phyloP scores from a whole-genome alignment of 1,140 invertebrate genomes.

The Drosophila murphyi region DNA sequence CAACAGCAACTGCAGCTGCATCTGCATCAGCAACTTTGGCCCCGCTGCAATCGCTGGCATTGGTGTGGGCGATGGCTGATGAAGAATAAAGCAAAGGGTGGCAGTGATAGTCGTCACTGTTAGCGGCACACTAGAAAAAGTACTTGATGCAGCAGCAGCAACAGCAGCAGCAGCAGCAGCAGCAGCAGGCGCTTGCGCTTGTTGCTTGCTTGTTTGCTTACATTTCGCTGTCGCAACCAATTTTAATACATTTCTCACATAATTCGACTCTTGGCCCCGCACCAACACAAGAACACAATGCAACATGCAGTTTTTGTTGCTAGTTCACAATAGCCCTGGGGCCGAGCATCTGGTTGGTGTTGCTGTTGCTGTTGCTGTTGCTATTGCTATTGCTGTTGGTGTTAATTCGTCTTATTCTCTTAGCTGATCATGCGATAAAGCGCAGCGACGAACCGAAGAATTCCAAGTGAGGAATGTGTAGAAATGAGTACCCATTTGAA shows the following conservation, averaged over 20 bases:
- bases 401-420: neutral
- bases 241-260: constrained; percentile 78
- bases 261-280: constrained; percentile 53
- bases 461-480: neutral
- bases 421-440: constrained; percentile 10
- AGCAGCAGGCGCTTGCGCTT: constrained; percentile 24
- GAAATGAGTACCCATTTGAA: neutral
- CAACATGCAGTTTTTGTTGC: neutral
- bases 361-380: neutral
- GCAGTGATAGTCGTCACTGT: neutral
- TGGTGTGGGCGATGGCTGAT: constrained; percentile 53
- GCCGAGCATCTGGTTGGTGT: constrained; percentile 9
- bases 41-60: constrained; percentile 65
- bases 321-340: constrained; percentile 11
- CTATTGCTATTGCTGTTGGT: neutral
- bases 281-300: constrained; percentile 23
- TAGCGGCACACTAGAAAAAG: neutral
- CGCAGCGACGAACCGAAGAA: neutral
- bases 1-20: constrained; percentile 28
- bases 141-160: constrained; percentile 2
- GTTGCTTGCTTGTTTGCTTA: constrained; percentile 56
- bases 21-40: constrained; percentile 57
- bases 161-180: neutral
- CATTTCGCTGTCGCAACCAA: constrained; percentile 74
- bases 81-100: constrained; percentile 21